Percentiles rank a stretch among this genome's conserved stretches.
These are phyloP conservation scores for Dryobota labecula DNA, from an alignment of 2,888 invertebrate genomes.

Conservation along the genomic window DNA sequence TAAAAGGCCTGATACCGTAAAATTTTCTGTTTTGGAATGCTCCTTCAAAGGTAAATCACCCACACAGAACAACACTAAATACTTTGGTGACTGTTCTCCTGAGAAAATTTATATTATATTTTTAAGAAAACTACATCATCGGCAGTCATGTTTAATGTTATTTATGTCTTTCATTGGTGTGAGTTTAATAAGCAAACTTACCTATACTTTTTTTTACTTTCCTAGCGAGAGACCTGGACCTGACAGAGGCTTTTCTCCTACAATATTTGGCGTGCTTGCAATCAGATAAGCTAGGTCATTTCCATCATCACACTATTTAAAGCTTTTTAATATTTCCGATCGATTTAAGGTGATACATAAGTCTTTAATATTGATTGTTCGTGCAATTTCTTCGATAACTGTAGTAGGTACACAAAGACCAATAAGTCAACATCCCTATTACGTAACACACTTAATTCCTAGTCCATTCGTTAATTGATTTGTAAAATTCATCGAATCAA, in stretches of 20 bases:
- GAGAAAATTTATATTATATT: conserved; percentile 14
- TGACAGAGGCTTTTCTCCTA: background rate
- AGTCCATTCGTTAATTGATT: background rate
- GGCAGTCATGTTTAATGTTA: conserved; percentile 13
- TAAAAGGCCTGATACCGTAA: conserved; percentile 69
- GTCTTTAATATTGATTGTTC: background rate
- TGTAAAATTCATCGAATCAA: background rate
- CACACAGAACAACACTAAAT: conserved; percentile 37
- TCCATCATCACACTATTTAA: too few species aligned
- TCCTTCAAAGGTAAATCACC: conserved; percentile 53
- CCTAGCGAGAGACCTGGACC: too few species aligned
- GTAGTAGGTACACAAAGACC: background rate
- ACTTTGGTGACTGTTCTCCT: conserved; percentile 22
- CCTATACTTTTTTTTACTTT: background rate
- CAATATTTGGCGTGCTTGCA: background rate
- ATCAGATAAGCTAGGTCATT: background rate
- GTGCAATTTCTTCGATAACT: background rate
- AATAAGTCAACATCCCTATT: background rate
- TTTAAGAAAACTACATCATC: conserved; percentile 25
- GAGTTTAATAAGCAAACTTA: background rate
- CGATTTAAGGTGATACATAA: background rate
- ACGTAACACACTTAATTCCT: background rate
- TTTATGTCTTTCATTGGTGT: conserved; percentile 34
- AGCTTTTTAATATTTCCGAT: background rate
- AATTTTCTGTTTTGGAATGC: conserved; percentile 51